Evolutionary conservation across 2,113 vertebrate genomes (phyloP), one percentile per base, ranked within the genome.

Genomic region (Lepus timidus): DNA sequence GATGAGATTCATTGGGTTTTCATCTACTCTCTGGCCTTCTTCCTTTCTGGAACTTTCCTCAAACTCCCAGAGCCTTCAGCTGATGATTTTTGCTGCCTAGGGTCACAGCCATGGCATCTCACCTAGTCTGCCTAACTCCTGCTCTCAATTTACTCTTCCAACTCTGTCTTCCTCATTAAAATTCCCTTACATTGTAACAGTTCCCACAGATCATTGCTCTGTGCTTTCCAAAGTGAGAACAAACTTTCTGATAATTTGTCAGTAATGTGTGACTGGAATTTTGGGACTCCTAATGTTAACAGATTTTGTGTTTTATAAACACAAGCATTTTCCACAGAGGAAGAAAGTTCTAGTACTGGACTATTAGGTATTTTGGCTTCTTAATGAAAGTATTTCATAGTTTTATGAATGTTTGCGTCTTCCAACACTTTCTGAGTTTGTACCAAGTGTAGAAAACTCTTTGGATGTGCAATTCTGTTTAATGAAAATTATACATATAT

Each of bases 291-390:
- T 75, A 80, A 90, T 70, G 65, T 86, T 93, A 96, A 85, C 58
- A 88, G 62, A 81, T 16, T 4, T 31, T 84, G 22, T 74, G 19
- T 71, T 95, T 91, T 65, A 87, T 83, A 96, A 94, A 96, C 67
- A 93, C 8, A 94, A 52, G 29, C 1, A 33, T 91, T 96, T 84
- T 78, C 61, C 89, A 94, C 20, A 84, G 78, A 90, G 58, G 74
- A 75, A 94, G 80, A 33, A 86, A 74, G 14, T 10, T 79, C 71
- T 79, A 52, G 23, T 51, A 71, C 29, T 29, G 49, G 23, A 73
- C 19, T 83, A 61, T 36, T 76, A 78, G 39, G 0, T 91, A 3
- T 86, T 95, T 88, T 33, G 67, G 29, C 29, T 96, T 95, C 23
- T 91, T 67, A 87, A 27, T 70, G 19, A 62, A 89, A 94, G 33